phyloP scores from a whole-genome alignment of 1,140 invertebrate genomes.

The Trachelipus rathkii region DNA sequence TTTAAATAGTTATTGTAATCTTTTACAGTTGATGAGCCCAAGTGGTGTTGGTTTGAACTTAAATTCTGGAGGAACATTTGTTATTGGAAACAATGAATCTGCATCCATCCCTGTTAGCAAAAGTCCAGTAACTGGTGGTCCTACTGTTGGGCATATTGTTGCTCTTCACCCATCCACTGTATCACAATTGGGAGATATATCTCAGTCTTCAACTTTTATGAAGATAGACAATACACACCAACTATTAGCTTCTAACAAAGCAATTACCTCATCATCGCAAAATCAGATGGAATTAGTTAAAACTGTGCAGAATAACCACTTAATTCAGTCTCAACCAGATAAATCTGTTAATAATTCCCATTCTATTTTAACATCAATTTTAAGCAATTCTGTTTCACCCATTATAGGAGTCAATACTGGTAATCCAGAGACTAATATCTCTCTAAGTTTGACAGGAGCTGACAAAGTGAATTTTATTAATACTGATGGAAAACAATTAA shows the following conservation, averaged over 20 bases:
- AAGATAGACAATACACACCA: neutral
- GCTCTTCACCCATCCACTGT: neutral
- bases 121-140: neutral
- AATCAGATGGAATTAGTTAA: neutral
- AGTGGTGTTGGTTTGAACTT: neutral
- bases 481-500: neutral
- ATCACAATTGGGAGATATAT: neutral
- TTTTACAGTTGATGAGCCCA: neutral
- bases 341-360: neutral
- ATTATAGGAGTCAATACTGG: neutral
- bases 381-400: neutral
- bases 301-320: neutral
- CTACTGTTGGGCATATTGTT: neutral
- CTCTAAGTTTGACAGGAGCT: neutral
- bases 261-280: neutral
- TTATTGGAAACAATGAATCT: neutral
- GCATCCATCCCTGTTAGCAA: neutral
- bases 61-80: conserved; percentile 1
- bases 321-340: neutral
- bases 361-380: neutral
- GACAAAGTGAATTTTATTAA: neutral
- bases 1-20: too few relatives aligned
- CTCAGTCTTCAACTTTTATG: neutral
- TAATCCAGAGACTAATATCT: neutral
- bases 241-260: neutral